Base-by-base conservation (phyloP, 2,888 invertebrate species). In the Lepidochitona cinerea region DNA sequence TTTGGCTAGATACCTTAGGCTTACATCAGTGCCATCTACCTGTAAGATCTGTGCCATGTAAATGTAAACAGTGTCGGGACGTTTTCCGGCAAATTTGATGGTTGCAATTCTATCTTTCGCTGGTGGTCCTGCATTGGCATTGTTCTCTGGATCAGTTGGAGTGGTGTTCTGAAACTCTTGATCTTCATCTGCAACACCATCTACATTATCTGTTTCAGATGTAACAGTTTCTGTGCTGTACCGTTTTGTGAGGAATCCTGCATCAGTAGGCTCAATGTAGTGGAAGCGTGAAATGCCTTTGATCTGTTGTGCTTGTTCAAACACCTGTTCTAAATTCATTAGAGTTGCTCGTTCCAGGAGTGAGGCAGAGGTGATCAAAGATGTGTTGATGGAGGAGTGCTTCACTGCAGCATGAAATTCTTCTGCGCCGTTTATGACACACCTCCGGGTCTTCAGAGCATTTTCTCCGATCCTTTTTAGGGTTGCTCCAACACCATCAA, bases 401-500 rank as follows among this genome's bases (percentile, higher is more conserved):
- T 70, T 9, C 4, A 54, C 26, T 6, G 70, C 53, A 4, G 26
- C 35, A 36, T 32, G 29, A 33, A 53, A 53, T 18, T 70, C 53
- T 32, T 23, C 26, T 26, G 53, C 52, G n/a, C 53, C 26, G 1
- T 35, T 35, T 12, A 70, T 53, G n/a, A 14, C 29, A 68, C n/a
- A 70, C 23, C 35, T 53, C 5, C 59, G 0, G 0, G 52, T 70
- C 36, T 36, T 70, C 6, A 54, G 49, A 29, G 23, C 53, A 35
- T 70, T 35, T 23, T 53, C 70, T 32, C 35, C 52, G n/a, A 35
- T 53, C 37, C 54, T 70, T 35, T 54, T 35, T 0, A 70, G 18
- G n/a, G 70, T 70, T 32, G 53, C 54, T 3, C 70, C 70, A n/a
- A 41, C 53, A 23, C 66, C 66, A 66, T 66, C 66, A 23, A 66